Evolutionary conservation across 2,113 vertebrate species (phyloP), one percentile per base, ranked within the genome.

Genomic region (Bufo gargarizans): DNA sequence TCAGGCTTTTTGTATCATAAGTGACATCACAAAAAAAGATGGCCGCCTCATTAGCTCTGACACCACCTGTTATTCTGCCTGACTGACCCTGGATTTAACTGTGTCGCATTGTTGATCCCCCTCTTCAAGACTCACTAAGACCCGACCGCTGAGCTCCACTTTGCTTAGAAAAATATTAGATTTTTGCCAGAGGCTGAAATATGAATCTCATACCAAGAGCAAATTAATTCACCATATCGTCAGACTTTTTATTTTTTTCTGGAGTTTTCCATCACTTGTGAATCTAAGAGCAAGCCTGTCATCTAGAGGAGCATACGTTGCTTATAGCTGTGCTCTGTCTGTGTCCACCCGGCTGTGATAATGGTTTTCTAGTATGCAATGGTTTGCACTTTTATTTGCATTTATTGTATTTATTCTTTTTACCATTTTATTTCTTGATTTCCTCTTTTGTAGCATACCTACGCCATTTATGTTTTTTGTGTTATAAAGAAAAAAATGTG

Each of bases 191-290:
- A 67, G 87, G 87, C 71, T 43, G 87, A 84, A 88, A 88, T 84
- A 63, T 65, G 87, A 88, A 65, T 77, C 71, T 45, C 77, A 11
- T 67, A 88, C 71, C 72, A 84, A 88, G 87, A 84, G 67, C 72
- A 84, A 45, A 77, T 88, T 88, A 88, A 88, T 88, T 88, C 80
- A 84, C 81, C 87, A 84, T 88, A 88, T 88, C 81, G 87, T 61
- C 55, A 20, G 67, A 74, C 78, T 74, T 74, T 55, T 84, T 65
- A 77, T 85, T 76, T 63, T 56, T 59, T 87, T 74, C 55, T 87
- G 43, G 43, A 1, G 50, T 67, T 88, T 33, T 77, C 56, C 19
- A n/a, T 83, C 47, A 59, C 55, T 84, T n/a, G 81, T 17, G 4
- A 61, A 84, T 67, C 78, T 45, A 53, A 76, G 56, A 59, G 58